phyloP scores from a whole-genome alignment of 2,888 invertebrate species.

The Leptopterna dolabrata region DNA sequence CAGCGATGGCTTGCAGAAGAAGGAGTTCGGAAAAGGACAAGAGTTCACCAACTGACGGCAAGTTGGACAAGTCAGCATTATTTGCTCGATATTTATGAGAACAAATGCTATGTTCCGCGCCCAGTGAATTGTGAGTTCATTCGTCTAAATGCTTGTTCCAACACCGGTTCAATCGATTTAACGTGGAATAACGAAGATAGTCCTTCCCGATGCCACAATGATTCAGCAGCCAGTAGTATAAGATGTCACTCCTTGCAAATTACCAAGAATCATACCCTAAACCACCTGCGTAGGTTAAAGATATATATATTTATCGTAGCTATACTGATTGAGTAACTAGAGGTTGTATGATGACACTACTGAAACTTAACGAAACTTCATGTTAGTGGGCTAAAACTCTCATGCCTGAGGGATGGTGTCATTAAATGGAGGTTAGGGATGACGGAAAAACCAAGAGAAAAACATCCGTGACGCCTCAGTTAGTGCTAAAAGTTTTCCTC shows the following conservation, averaged over 20 bases:
- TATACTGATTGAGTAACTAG: too few relatives aligned
- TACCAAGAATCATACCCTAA: too few relatives aligned
- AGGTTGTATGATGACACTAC: too few relatives aligned
- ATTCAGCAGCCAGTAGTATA: too few relatives aligned
- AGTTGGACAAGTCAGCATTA: background rate
- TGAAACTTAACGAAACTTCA: too few relatives aligned
- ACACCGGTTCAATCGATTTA: background rate
- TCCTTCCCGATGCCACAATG: too few relatives aligned
- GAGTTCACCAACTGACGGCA: background rate
- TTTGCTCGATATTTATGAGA: background rate
- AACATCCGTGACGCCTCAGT: background rate
- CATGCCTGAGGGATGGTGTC: background rate
- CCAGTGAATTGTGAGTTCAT: background rate
- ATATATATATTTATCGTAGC: too few relatives aligned
- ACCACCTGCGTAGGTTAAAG: too few relatives aligned
- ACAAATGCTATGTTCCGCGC: background rate
- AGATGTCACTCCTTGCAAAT: too few relatives aligned
- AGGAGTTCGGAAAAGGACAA: background rate
- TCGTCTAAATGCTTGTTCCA: background rate
- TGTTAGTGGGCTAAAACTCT: too few relatives aligned
- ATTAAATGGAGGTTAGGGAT: background rate
- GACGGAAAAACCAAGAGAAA: background rate
- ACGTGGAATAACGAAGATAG: too few relatives aligned
- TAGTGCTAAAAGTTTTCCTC: conserved; percentile 4
- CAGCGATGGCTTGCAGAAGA: background rate